Conservation (phyloP, 2,113 vertebrate genomes). For the Cinclus cinclus region DNA sequence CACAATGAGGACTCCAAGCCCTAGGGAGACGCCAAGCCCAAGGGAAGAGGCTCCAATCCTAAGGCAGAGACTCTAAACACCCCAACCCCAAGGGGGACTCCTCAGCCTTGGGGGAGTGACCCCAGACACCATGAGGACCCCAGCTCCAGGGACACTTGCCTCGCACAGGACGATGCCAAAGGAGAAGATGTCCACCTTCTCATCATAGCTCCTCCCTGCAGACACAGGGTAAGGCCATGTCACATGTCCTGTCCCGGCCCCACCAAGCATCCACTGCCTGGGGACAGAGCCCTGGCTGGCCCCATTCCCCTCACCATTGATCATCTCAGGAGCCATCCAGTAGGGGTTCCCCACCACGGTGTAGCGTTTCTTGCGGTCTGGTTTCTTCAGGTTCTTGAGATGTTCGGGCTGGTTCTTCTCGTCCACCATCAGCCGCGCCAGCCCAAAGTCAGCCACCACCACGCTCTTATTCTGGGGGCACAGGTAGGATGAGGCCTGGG, state of each 20-base stretch:
- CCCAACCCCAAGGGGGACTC: not conserved
- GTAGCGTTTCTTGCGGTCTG: constrained; percentile 92
- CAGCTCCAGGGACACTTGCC: constrained; percentile 65
- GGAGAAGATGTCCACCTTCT: constrained; percentile 97
- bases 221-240: not conserved
- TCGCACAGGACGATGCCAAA: constrained; percentile 98
- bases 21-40: not conserved
- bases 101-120: not conserved
- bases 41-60: not conserved
- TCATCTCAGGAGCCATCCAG: constrained; percentile 99
- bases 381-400: constrained; percentile 85
- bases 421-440: constrained; percentile 91
- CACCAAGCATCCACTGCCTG: not conserved
- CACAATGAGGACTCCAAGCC: not conserved
- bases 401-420: constrained; percentile 86
- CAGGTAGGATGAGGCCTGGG: not conserved
- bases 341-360: constrained; percentile 98
- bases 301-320: constrained; percentile 79
- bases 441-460: constrained; percentile 95
- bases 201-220: constrained; percentile 93
- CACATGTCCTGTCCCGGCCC: not conserved
- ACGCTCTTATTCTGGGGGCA: constrained; percentile 83
- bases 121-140: not conserved
- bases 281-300: not conserved
- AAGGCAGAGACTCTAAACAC: not conserved